Evolutionary conservation across 2,888 invertebrate genomes (phyloP).

Genomic region (Cylindroiulus punctatus): DNA sequence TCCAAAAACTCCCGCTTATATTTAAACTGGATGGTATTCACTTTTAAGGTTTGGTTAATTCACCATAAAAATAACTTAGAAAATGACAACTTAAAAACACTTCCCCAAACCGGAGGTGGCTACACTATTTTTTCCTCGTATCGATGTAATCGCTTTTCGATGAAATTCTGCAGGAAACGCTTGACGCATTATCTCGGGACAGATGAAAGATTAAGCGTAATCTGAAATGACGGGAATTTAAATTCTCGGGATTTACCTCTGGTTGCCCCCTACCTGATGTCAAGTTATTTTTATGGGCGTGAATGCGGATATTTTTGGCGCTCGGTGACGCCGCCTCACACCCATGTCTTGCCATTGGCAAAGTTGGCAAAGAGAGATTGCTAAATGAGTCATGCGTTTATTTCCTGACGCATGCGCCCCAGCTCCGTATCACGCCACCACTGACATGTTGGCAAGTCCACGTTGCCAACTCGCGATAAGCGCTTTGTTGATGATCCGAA

Average conservation of each 20-base stretch:
- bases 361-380: background rate
- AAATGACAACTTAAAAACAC: too few species aligned
- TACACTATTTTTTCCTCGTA: background rate
- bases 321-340: background rate
- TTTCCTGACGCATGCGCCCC: background rate
- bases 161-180: background rate
- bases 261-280: background rate
- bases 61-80: too few species aligned
- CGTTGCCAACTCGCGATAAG: background rate
- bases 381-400: background rate
- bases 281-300: background rate
- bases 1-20: too few species aligned
- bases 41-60: too few species aligned
- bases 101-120: background rate
- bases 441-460: conserved; percentile 9
- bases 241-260: background rate
- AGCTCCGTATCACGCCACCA: conserved; percentile 11
- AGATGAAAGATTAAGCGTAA: background rate
- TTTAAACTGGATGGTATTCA: too few species aligned
- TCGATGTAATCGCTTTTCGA: too few species aligned
- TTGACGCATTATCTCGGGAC: background rate
- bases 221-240: background rate
- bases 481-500: background rate
- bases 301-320: conserved; percentile 44
- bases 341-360: background rate